Base-by-base conservation (phyloP, 2,113 vertebrate genomes). In the Tachuris rubrigastra region DNA sequence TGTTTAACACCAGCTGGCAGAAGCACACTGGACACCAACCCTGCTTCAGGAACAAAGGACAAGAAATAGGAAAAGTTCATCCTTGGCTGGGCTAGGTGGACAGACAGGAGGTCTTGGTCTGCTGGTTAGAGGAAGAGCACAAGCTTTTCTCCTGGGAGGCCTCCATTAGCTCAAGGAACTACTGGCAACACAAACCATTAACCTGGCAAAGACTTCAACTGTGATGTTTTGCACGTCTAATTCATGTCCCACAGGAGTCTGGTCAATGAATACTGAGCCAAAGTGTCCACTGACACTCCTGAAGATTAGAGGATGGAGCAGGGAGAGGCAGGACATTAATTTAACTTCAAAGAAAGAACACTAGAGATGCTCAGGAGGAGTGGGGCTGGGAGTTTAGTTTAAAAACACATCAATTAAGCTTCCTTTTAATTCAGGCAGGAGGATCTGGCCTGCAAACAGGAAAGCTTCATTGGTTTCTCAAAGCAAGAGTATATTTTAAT, bases 401-500 rank as follows among this genome's bases (percentile, higher is more conserved):
- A 91, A 94, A 93, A 97, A 68, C 89, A 85, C 73, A 96, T 94
- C 96, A 97, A 97, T 98, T 97, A 97, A 96, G 90, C 91, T 97
- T 97, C 95, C 80, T 80, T 97, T 97, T 96, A 97, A 97, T 97
- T 97, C 96, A 93, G 76, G 92, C 72, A 95, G 90, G 94, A 95
- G 85, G 95, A 92, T 87, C 94, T 94, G 94, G 94, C 93, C 96
- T 94, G 96, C 94, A 93, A 96, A 97, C 79, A 96, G 92, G 96
- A 95, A 97, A 95, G 97, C 97, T 97, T 97, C 97, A 97, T 97
- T 97, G 97, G 96, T 91, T 97, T 97, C 91, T 94, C 96, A 97
- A 97, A 96, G 97, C 94, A 93, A 96, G 97, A 97, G 97, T 98
- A 98, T 98, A 98, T 98, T 99, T 98, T 98, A 98, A 98, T 98